Percentiles rank a stretch among this genome's conserved stretches.
phyloP scores from a whole-genome alignment of 2,888 invertebrate genomes.

The Apoda limacodes region DNA sequence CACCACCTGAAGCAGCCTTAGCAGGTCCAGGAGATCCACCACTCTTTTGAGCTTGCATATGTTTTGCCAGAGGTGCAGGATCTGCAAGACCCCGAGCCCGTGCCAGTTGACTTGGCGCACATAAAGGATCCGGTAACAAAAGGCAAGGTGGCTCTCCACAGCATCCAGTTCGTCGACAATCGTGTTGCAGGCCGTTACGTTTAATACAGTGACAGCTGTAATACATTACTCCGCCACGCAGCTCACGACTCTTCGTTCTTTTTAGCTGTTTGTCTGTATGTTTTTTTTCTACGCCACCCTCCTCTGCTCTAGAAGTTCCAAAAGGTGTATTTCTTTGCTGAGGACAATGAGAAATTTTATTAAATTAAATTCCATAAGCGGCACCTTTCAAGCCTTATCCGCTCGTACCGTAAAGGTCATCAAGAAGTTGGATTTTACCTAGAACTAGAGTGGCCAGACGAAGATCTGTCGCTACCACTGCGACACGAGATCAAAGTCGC shows the following conservation, averaged over 20 bases:
- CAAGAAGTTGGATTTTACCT: conserved; percentile 39
- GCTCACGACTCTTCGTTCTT: conserved; percentile 61
- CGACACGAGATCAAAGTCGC: conserved; percentile 57
- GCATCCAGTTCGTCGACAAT: conserved; percentile 66
- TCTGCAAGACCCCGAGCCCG: conserved; percentile 55
- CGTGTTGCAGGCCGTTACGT: conserved; percentile 71
- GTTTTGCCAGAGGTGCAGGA: conserved; percentile 41
- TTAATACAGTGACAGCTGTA: conserved; percentile 71
- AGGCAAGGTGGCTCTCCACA: conserved; percentile 65
- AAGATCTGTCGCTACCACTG: conserved; percentile 44
- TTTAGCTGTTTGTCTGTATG: conserved; percentile 54
- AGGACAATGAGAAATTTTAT: conserved; percentile 21
- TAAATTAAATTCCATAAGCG: conserved; percentile 5
- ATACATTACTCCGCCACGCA: conserved; percentile 66
- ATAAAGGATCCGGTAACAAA: conserved; percentile 63
- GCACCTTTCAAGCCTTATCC: conserved; percentile 38
- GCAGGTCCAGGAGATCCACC: conserved; percentile 26
- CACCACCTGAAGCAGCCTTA: conserved; percentile 25
- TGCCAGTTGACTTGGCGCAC: conserved; percentile 64
- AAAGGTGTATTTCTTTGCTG: conserved; percentile 41
- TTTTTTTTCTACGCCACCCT: conserved; percentile 47
- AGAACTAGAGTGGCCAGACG: conserved; percentile 25
- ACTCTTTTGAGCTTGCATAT: conserved; percentile 30
- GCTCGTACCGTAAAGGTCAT: too few relatives aligned
- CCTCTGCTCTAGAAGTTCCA: conserved; percentile 34